Base-by-base conservation (phyloP, 2,113 vertebrate genomes). In the Neogobius melanostomus region DNA sequence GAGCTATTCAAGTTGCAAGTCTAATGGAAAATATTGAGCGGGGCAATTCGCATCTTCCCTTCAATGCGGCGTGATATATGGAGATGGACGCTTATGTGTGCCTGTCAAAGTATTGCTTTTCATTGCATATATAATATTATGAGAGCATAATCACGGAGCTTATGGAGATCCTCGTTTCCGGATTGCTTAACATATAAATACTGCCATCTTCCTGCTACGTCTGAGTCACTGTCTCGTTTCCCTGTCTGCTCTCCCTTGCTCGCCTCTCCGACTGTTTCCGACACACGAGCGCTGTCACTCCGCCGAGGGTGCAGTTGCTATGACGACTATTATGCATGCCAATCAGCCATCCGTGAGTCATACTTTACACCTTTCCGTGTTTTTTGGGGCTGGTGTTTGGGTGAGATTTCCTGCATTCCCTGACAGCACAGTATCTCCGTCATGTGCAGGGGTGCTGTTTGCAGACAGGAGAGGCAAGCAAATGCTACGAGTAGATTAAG, bases 221-320 rank as follows among this genome's bases (percentile, higher is more conserved):
- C 69, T 82, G 77, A 77, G 66, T 82, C 79, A 68, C 51, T 15
- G n/a, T 68, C 74, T 83, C 66, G 50, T 81, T 36, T 63, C 57
- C 57, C 51, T 48, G 43, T 74, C 64, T 75, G 45, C 28, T 63
- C 63, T 70, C 68, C 46, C 47, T 10, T 75, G 62, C 16, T 57
- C 0, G 7, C 5, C 10, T 9, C 57, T 71, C 21, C 52, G 72
- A 73, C 80, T 71, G 80, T 86, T 69, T 77, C 64, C 77, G 74
- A 80, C 83, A 65, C 65, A 67, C 9, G 28, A 36, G 17, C 70
- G 10, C 68, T 71, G 76, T 82, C 82, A 77, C 78, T 74, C 80
- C 72, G 73, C 82, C 82, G 67, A 69, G 74, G 78, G 72, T 80
- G 76, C 82, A 68, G 86, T 88, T 89, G 78, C 84, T 68, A 82